Conservation (phyloP, 2,113 vertebrate species). For the Clarias batrachus region DNA sequence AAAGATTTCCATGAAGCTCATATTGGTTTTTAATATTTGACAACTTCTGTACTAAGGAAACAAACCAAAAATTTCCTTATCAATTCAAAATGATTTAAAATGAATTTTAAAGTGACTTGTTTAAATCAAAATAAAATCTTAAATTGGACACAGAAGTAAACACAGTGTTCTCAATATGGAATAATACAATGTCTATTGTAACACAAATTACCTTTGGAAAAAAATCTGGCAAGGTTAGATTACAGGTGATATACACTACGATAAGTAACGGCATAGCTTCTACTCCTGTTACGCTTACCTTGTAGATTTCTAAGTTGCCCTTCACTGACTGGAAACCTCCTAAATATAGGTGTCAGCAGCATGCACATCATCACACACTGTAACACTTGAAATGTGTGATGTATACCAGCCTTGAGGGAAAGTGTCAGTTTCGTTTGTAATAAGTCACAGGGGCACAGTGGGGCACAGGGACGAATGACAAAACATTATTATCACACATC, state of each 20-base stretch:
- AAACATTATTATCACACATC: slow-evolving; percentile 62
- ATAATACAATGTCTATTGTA: neutral
- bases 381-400: slow-evolving; percentile 58
- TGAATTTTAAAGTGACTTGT: neutral
- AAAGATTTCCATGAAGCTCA: neutral
- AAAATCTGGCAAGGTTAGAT: neutral
- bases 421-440: slow-evolving; percentile 64
- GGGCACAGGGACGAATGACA: slow-evolving; percentile 67
- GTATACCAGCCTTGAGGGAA: slow-evolving; percentile 59
- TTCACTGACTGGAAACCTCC: slow-evolving; percentile 63
- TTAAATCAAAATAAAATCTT: neutral
- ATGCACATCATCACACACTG: slow-evolving; percentile 59
- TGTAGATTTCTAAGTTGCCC: slow-evolving; percentile 52
- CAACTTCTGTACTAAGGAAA: neutral
- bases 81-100: neutral
- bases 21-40: neutral
- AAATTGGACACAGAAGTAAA: neutral
- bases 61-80: neutral
- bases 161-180: neutral
- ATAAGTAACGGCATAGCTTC: slow-evolving; percentile 28
- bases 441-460: slow-evolving; percentile 60
- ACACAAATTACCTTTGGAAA: neutral
- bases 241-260: slow-evolving; percentile 2
- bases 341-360: slow-evolving; percentile 62
- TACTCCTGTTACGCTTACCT: slow-evolving; percentile 49